phyloP scores from a whole-genome alignment of 2,113 vertebrate species.

The Glaucomys volans region DNA sequence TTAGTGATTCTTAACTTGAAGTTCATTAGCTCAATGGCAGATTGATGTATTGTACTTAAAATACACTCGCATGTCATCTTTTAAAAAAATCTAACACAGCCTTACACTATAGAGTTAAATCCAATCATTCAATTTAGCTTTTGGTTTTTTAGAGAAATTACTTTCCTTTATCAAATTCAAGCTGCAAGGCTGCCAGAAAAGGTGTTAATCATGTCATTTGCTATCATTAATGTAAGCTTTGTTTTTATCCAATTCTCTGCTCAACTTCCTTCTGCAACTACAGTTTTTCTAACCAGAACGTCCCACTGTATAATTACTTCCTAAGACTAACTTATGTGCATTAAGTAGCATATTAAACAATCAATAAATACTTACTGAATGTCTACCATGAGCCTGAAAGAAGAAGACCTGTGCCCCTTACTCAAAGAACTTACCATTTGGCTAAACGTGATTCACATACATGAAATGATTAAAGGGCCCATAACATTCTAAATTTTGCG shows the following conservation, averaged over 20 bases:
- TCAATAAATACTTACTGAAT: slow-evolving; percentile 67
- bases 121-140: slow-evolving; percentile 68
- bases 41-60: slow-evolving; percentile 69
- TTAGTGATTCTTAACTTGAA: slow-evolving; percentile 79
- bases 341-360: slow-evolving; percentile 60
- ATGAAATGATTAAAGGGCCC: neutral
- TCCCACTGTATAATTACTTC: slow-evolving; percentile 59
- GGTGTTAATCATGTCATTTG: slow-evolving; percentile 85
- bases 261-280: slow-evolving; percentile 72
- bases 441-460: slow-evolving; percentile 30
- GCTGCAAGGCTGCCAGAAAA: slow-evolving; percentile 80
- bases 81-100: slow-evolving; percentile 71
- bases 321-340: slow-evolving; percentile 30
- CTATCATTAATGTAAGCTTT: slow-evolving; percentile 80
- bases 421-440: slow-evolving; percentile 44
- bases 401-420: slow-evolving; percentile 22
- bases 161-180: slow-evolving; percentile 80
- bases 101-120: slow-evolving; percentile 70
- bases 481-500: slow-evolving; percentile 30
- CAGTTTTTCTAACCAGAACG: slow-evolving; percentile 55
- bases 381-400: slow-evolving; percentile 26
- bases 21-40: slow-evolving; percentile 81
- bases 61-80: slow-evolving; percentile 63
- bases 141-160: slow-evolving; percentile 70
- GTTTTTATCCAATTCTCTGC: slow-evolving; percentile 81